Evolutionary conservation across 2,113 vertebrate species (phyloP), one percentile per base, ranked within the genome.

Genomic region (Paradoxurus hermaphroditus): DNA sequence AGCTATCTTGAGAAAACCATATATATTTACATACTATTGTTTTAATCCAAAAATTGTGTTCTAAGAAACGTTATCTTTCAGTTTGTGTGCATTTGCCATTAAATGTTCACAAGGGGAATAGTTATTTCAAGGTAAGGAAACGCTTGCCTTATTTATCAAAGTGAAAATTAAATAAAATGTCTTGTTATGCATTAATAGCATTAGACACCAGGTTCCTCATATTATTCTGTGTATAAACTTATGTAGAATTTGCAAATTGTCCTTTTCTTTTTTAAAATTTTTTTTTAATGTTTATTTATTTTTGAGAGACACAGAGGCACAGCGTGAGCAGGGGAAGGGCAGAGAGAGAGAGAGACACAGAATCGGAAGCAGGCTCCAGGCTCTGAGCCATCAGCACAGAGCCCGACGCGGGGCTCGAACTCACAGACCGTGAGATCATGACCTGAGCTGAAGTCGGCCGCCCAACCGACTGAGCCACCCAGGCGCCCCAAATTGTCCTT

Each of bases 1-100:
- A 82, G 1, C 72, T 73, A 4, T 91, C 67, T 88, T 73, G 34
- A 82, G n/a, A 90, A 70, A 87, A 67, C 10, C 86, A 9, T 70
- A 11, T 75, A 16, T 51, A 44, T 34, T 93, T 83, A 51, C 3
- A 7, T 44, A 12, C 14, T 78, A 36, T 70, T 25, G 39, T 81
- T 62, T 96, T 56, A 95, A 93, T 83, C 8, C 16, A 75, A 72
- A 82, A 92, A 36, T 70, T 90, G 13, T 62, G 29, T 91, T 95
- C 72, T 92, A 39, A 29, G 8, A 85, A 56, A 73, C 34, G 2
- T 86, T 91, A 12, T 39, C 75, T 70, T 67, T 86, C 14, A 67
- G 14, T 78, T 89, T 67, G 0, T 88, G 11, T 77, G 19, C 8
- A 44, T 88, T 68, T 15, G 0, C 86, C 19, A 29, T 90, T 94